Evolutionary conservation across 2,797 vertebrate species (phyloP).

Genomic region (Cephalopachus bancanus): DNA sequence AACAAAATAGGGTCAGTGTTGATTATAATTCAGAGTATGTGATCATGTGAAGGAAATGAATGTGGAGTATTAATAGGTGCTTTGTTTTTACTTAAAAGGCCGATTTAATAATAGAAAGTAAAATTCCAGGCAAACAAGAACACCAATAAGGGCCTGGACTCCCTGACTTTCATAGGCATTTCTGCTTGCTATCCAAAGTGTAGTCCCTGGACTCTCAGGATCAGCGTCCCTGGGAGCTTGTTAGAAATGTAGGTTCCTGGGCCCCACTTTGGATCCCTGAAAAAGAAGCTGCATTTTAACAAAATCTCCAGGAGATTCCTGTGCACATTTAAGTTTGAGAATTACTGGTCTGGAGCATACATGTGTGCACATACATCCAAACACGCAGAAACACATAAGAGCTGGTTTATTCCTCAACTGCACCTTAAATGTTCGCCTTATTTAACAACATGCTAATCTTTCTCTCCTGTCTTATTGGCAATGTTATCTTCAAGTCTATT

Average conservation of each 20-base stretch:
- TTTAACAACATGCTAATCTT: background rate
- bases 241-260: background rate
- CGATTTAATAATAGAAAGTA: background rate
- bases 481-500: background rate
- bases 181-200: background rate
- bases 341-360: background rate
- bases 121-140: background rate
- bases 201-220: background rate
- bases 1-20: background rate
- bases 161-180: background rate
- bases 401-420: too few species aligned
- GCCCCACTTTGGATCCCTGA: too few species aligned
- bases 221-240: background rate
- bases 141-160: background rate
- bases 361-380: rapidly evolving
- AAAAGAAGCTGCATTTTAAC: background rate
- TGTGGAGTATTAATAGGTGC: background rate
- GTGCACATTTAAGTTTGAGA: background rate
- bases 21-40: background rate
- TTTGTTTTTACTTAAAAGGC: slow-evolving; percentile 23
- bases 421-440: rapidly evolving
- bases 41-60: background rate
- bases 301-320: background rate
- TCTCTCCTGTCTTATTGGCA: background rate
- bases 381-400: rapidly evolving